Evolutionary conservation across 2,888 invertebrate genomes (phyloP), one percentile per base, ranked within the genome.

Genomic region (Marasmarcha lunaedactyla): DNA sequence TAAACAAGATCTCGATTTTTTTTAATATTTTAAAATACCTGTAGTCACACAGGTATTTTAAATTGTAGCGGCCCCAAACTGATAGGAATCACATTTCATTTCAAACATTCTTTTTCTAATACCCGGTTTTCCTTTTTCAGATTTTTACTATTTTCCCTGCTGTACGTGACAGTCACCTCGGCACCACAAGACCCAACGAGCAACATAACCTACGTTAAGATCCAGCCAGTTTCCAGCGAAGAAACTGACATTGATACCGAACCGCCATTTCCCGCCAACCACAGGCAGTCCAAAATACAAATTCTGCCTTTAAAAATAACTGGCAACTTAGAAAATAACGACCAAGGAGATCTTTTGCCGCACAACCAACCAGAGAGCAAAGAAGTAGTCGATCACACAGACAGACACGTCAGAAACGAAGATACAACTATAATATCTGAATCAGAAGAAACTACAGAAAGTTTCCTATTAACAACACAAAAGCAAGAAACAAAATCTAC

Each of bases 151-250:
- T 42, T 57, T 9, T 34, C 67, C 25, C 35, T 67, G 37, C 45
- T 73, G 26, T 66, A 51, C 54, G 40, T 53, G 33, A 46, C 49
- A 36, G 41, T 52, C 1, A 61, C 55, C 2, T 43, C 50, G 4
- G 41, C 64, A 1, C 72, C 71, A 37, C 57, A 59, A 12, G 44
- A 46, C 27, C 46, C 46, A 35, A 59, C 59, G 42, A 67, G 59
- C 36, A 63, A 64, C 36, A 68, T 73, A 41, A 72, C 73, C 1
- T 68, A 68, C 45, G 65, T 73, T 11, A 68, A 69, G 39, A 57
- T 62, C 20, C 61, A 65, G 34, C 65, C 69, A 0, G 40, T 56
- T 1, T 40, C 52, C 1, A 30, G 6, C 30, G 4, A 2, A 9
- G 30, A 30, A 30, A 30, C 9, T 11, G 30, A 30, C 30, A 3